These are phyloP conservation scores for Syngnathus floridae DNA, from an alignment of 2,113 vertebrate genomes.

Conservation along the genomic window DNA sequence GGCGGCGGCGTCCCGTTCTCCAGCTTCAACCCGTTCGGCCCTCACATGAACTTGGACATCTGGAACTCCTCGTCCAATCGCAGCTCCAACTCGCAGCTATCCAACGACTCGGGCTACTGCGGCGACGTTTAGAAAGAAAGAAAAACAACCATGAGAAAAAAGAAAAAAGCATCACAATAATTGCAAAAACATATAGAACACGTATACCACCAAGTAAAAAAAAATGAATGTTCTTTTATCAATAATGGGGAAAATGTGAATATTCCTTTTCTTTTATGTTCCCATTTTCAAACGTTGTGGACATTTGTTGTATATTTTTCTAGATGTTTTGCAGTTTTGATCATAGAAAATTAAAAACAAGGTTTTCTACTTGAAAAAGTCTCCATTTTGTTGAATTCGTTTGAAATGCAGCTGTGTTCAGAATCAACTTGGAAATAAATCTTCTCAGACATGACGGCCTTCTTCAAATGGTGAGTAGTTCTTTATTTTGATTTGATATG, in stretches of 20 bases:
- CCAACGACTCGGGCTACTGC: slow-evolving; percentile 92
- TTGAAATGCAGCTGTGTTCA: background rate
- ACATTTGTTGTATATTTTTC: slow-evolving; percentile 83
- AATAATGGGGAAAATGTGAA: slow-evolving; percentile 71
- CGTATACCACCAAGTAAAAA: slow-evolving; percentile 56
- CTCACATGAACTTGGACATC: slow-evolving; percentile 98
- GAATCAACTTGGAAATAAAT: no score
- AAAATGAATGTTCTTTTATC: slow-evolving; percentile 79
- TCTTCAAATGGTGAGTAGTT: background rate
- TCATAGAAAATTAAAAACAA: slow-evolving; percentile 73
- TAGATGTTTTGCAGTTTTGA: slow-evolving; percentile 81
- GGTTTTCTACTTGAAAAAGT: slow-evolving; percentile 69
- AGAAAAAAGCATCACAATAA: slow-evolving; percentile 45
- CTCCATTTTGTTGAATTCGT: slow-evolving; percentile 5
- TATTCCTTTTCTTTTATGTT: slow-evolving; percentile 70
- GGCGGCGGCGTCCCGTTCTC: slow-evolving; percentile 71
- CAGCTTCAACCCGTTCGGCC: slow-evolving; percentile 91
- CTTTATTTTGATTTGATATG: background rate
- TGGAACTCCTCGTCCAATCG: slow-evolving; percentile 90
- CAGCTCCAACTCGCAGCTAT: slow-evolving; percentile 85
- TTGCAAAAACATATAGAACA: slow-evolving; percentile 55
- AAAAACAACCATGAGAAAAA: slow-evolving; percentile 29
- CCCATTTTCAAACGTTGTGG: slow-evolving; percentile 71
- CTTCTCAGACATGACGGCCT: no score
- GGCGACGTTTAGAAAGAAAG: slow-evolving; percentile 77